Base-by-base conservation (phyloP, 1,140 invertebrate species). In the Aporrectodea caliginosa region DNA sequence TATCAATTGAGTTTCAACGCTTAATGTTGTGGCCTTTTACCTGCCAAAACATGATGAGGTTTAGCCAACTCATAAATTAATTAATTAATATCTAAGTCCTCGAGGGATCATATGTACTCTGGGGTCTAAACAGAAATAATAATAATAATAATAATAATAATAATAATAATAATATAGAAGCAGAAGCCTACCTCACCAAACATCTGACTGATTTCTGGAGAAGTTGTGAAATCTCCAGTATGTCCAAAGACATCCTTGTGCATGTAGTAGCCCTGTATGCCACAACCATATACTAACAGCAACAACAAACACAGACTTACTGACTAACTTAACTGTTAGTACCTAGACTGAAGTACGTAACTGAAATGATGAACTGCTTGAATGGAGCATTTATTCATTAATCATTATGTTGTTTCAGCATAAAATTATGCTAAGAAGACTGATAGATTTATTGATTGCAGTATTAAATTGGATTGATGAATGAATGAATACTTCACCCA, bases 191-290 rank as follows among this genome's bases (percentile, higher is more conserved):
- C 93, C 89, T 99, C 97, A 78, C 97, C 96, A 92, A 99, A 99
- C 83, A 98, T 91, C 88, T 98, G 96, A 82, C 92, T 93, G 73
- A 99, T 93, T 92, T 99, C 97, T 30, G 97, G 97, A 2, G 96
- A 97, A 29, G 97, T 99, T 81, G 93, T 93, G 85, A 98, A 99
- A 88, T 99, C 97, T 16, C 97, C 97, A 68, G 91, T 85, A 35
- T 90, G 88, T 0, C 97, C 96, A 90, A 99, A 94, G 1, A 96
- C 93, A 90, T 98, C 93, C 84, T 90, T 91, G 73, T 91, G 90
- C 90, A 94, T 94, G 82, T 96, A 96, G 90, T 97, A 97, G 72
- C 96, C 96, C 84, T 91, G 81, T 16, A 32, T 31, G 22, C 30
- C 16, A 71, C n/a, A 77, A 77, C 35, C 34, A 2, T 1, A 77